Evolutionary conservation across 1,140 invertebrate species (phyloP), one percentile per base, ranked within the genome.

Genomic region (Globodera rostochiensis): DNA sequence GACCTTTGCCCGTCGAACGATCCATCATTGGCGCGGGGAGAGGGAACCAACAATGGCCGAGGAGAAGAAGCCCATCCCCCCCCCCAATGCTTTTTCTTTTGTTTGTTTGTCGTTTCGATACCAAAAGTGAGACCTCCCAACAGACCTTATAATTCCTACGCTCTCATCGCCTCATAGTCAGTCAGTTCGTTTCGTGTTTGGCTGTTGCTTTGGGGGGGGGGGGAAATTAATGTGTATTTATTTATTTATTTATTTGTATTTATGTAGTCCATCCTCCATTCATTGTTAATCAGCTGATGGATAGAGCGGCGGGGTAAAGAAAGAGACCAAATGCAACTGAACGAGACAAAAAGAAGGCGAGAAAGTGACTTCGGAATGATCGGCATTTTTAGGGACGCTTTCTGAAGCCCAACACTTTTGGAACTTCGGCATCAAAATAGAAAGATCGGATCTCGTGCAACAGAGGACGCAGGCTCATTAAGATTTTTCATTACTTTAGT

Each of bases 221-320:
- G 11, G 11, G 13, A 60, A 60, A 60, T 6, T 60, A 60, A 60
- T 60, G 11, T 36, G 25, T 36, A 36, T 36, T 36, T 36, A 36
- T 36, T n/a, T n/a, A n/a, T n/a, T n/a, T n/a, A n/a, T n/a, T 36
- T 36, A 36, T 36, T 36, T 36, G 36, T 19, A 64, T 19, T 64
- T 19, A 53, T 53, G 50, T 53, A 53, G 50, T 7, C 36, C 36
- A 36, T 36, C 36, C 36, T 3, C 36, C 36, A 36, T 3, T 53
- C 7, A 64, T 64, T 64, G 57, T 64, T 64, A 64, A 64, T 64
- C 57, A 64, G 57, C 57, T 64, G 57, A 64, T 53, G 50, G 50
- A 13, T 53, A 19, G 19, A 15, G 57, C 13, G 15, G 15, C 11
- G 57, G 57, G 57, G 57, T 3, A 64, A 64, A 64, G 57, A 64